Evolutionary conservation across 2,888 invertebrate genomes (phyloP).

Genomic region (Cylindroiulus punctatus): DNA sequence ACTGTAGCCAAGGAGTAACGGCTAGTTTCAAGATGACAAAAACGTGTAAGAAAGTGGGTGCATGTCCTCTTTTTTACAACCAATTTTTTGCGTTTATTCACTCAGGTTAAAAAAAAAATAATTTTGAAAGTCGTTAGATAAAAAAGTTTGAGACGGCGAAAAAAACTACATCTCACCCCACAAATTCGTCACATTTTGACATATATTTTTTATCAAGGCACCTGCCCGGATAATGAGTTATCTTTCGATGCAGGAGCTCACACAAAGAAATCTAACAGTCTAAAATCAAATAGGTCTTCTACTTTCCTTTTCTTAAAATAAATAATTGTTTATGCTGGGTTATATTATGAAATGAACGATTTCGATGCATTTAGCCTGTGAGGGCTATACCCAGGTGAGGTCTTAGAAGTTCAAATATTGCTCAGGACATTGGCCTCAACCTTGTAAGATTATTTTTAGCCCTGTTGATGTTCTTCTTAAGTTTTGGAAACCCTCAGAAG

Average conservation of each 20-base stretch:
- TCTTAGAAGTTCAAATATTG: conserved; percentile 28
- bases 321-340: not conserved
- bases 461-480: conserved; percentile 12
- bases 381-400: conserved; percentile 38
- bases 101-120: not conserved
- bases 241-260: not conserved
- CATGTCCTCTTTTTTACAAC: conserved; percentile 20
- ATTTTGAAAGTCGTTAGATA: not conserved
- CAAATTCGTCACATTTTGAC: conserved; percentile 24
- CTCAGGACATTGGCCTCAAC: conserved; percentile 25
- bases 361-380: not conserved
- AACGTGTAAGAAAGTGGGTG: conserved; percentile 21
- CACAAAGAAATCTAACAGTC: not conserved
- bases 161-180: not conserved
- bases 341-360: not conserved
- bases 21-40: not conserved
- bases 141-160: not conserved
- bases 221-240: not conserved
- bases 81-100: conserved; percentile 42
- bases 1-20: not conserved
- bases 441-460: conserved; percentile 36
- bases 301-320: no score
- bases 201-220: not conserved
- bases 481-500: conserved; percentile 11
- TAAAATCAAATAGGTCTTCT: not conserved